Base-by-base conservation (phyloP, 2,113 vertebrate species). In the Rhinopithecus roxellana region DNA sequence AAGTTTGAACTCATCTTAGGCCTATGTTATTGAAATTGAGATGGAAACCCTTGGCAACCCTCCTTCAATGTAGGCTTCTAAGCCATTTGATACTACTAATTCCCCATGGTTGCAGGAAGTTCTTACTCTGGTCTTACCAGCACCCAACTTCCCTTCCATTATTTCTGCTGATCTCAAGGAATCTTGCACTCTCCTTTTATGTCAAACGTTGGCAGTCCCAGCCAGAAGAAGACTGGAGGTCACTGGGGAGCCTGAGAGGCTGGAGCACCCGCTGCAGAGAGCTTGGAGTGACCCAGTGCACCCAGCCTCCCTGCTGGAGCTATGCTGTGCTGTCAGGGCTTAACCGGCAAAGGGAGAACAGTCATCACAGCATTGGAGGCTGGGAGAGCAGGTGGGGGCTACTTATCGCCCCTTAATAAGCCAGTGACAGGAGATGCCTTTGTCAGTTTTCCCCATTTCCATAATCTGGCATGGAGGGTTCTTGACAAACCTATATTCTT, bases 231-330 rank as follows among this genome's bases (percentile, higher is more conserved):
- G 30, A 25, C 3, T 8, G 10, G 45, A 59, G 35, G 30, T 77
- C 64, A 1, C n/a, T 55, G 45, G 75, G 67, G 17, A 87, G 38
- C 35, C 72, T 64, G 25, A 0, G 32, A 10, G 90, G 70, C 64
- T 16, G 1, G 38, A 67, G 86, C 16, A 20, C 0, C 20, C 77
- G 89, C 38, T 16, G n/a, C n/a, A 30, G 67, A 40, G 48, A 3
- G 69, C 1, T 0, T 5, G 8, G n/a, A 18, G 35, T 12, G 30
- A 48, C 13, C 16, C 2, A 8, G n/a, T 8, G 27, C 8, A 9
- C 16, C 8, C 59, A 55, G 59, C 18, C 14, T 0, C 7, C 18
- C 48, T 40, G 8, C 13, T 27, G n/a, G 12, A 30, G 48, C 93
- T 48, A 3, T 7, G 5, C 23, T 20, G 3, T 52, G 48, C 16